phyloP scores from a whole-genome alignment of 2,888 invertebrate species.

The Erebia aethiops region DNA sequence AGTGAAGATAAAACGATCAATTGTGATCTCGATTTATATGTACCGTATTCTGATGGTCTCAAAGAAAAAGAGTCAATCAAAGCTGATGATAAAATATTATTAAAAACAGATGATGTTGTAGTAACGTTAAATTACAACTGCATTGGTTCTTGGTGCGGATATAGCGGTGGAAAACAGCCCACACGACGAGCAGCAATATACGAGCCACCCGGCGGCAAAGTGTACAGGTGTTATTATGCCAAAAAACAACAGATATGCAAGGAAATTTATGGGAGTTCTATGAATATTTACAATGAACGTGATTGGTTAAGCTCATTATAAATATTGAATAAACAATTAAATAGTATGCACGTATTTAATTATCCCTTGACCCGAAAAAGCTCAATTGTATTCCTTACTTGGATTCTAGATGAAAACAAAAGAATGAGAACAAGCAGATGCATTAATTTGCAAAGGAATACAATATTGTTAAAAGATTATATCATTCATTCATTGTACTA shows the following conservation, averaged over 20 bases:
- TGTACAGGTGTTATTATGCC: constrained; percentile 67
- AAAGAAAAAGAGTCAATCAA: constrained; percentile 53
- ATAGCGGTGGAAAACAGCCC: constrained; percentile 49
- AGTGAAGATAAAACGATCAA: constrained; percentile 49
- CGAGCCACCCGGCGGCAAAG: constrained; percentile 63
- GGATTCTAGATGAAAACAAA: constrained; percentile 21
- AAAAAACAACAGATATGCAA: constrained; percentile 72
- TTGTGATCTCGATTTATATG: constrained; percentile 64
- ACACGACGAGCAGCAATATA: constrained; percentile 49
- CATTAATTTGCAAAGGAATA: not conserved
- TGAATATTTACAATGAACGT: constrained; percentile 49
- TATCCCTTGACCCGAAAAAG: constrained; percentile 19
- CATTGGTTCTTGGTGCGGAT: constrained; percentile 64
- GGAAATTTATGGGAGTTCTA: constrained; percentile 44
- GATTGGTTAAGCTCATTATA: constrained; percentile 45
- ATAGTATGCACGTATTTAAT: not conserved
- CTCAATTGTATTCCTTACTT: constrained; percentile 21
- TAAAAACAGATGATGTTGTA: constrained; percentile 57
- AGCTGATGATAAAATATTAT: constrained; percentile 54
- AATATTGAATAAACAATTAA: not conserved
- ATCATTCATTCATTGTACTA: constrained; percentile 15
- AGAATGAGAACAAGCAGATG: constrained; percentile 9
- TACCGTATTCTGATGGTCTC: constrained; percentile 58
- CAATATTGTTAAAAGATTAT: not conserved
- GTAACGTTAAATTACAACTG: constrained; percentile 57